phyloP scores from a whole-genome alignment of 2,888 invertebrate species.

The Drosophila paramelanica region DNA sequence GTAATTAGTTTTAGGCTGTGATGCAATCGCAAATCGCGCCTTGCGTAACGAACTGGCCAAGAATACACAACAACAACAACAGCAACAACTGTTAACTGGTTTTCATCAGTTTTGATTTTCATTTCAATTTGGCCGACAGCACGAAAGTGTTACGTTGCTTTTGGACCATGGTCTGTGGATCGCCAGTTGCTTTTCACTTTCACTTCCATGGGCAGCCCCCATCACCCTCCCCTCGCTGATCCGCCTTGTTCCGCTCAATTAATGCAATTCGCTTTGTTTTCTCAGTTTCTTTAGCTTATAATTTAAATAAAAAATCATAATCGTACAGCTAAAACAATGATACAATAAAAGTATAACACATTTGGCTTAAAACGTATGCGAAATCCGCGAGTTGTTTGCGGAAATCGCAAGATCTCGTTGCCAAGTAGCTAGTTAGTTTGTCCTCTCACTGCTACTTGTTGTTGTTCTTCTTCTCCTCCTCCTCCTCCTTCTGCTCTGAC shows the following conservation, averaged over 20 bases:
- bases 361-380: constrained; percentile 83
- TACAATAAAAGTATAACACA: constrained; percentile 83
- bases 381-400: constrained; percentile 33
- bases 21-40: constrained; percentile 58
- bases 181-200: constrained; percentile 63
- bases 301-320: constrained; percentile 73
- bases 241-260: constrained; percentile 30
- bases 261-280: constrained; percentile 32
- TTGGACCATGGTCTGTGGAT: constrained; percentile 9
- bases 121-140: constrained; percentile 19
- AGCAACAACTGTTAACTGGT: constrained; percentile 44
- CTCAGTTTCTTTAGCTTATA: constrained; percentile 79
- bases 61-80: constrained; percentile 56
- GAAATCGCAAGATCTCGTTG: constrained; percentile 57
- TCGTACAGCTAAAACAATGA: constrained; percentile 77
- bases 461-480: constrained; percentile 43
- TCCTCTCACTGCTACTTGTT: constrained; percentile 72
- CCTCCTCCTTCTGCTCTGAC: constrained; percentile 50
- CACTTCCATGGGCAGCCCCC: constrained; percentile 33
- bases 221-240: not conserved
- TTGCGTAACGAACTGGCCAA: constrained; percentile 76
- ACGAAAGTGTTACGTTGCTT: constrained; percentile 25
- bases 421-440: constrained; percentile 73
- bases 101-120: constrained; percentile 43
- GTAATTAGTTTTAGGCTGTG: constrained; percentile 66